Evolutionary conservation across 2,888 invertebrate genomes (phyloP), one percentile per base, ranked within the genome.

Genomic region (Cryptops parisi): DNA sequence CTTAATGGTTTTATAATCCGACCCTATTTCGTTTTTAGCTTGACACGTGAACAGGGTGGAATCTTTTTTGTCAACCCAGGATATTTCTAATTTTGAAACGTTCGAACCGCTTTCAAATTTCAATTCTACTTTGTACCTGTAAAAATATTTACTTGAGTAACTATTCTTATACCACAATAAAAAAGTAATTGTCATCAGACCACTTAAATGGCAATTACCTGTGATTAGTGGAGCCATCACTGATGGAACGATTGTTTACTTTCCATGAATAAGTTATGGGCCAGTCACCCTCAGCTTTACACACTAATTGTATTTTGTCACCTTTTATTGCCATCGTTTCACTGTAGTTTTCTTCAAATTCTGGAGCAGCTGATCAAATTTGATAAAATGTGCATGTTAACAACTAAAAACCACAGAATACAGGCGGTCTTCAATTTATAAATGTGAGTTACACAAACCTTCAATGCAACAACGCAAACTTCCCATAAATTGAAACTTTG

Each of bases 1-100:
- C 1, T 27, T 33, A 2, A 51, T 47, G 41, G 41, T 47, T 2
- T 52, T 44, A 27, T 53, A 41, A 19, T 57, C 57, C 5, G 17
- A 17, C 9, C 59, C 59, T 15, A 19, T 47, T 2, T 45, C 21
- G 33, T 58, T 58, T 9, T 38, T 26, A 1, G 54, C 57, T 27
- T 33, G 25, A 26, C 59, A 59, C 1, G 54, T 52, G 25, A 58
- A 59, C 6, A 54, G 53, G 1, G 58, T 58, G 24, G 54, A 56
- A 17, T 53, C 54, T n/a, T 53, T 41, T 2, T 52, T 21, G 3
- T 53, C 47, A 6, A 59, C 21, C 15, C 49, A 39, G 1, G 23
- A 21, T 3, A 56, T 50, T 1, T 41, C 47, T n/a, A 58, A 22
- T 41, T 45, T 26, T 1, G 58, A 58, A 2, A 51, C 40, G 1